Evolutionary conservation across 2,797 vertebrate species (phyloP).

Genomic region (Chiroxiphia lanceolata): DNA sequence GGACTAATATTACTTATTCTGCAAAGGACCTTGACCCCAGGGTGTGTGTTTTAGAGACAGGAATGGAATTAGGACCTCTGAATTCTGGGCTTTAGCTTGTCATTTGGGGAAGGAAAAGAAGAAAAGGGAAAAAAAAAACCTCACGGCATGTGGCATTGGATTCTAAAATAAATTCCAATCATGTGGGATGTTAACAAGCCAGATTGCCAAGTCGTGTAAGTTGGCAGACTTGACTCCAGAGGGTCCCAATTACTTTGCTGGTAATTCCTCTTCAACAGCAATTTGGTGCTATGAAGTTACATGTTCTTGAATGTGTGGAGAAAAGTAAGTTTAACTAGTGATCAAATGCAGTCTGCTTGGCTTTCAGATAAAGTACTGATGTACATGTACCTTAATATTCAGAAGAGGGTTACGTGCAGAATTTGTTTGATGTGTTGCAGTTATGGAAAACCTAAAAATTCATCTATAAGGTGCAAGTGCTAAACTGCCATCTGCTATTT

Average conservation of each 20-base stretch:
- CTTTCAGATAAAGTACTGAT: neutral
- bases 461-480: neutral
- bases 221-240: slow-evolving; percentile 30
- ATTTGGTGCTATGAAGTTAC: neutral
- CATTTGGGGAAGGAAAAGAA: neutral
- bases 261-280: slow-evolving; percentile 1
- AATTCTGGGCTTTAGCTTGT: neutral
- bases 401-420: neutral
- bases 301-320: neutral
- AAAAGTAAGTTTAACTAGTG: neutral
- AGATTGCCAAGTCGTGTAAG: slow-evolving; percentile 9
- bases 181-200: slow-evolving; percentile 49
- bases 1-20: neutral
- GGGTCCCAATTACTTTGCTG: slow-evolving; percentile 16
- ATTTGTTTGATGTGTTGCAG: neutral
- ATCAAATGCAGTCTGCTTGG: neutral
- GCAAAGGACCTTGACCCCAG: neutral
- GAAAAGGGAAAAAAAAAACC: neutral
- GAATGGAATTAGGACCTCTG: neutral
- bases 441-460: neutral
- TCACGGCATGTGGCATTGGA: slow-evolving; percentile 28
- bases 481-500: rapidly evolving
- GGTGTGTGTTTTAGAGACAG: neutral
- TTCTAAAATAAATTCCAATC: slow-evolving; percentile 48
- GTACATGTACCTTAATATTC: rapidly evolving